These are phyloP conservation scores for Eupithecia pulchellata DNA, from an alignment of 2,888 invertebrate species.

Conservation along the genomic window DNA sequence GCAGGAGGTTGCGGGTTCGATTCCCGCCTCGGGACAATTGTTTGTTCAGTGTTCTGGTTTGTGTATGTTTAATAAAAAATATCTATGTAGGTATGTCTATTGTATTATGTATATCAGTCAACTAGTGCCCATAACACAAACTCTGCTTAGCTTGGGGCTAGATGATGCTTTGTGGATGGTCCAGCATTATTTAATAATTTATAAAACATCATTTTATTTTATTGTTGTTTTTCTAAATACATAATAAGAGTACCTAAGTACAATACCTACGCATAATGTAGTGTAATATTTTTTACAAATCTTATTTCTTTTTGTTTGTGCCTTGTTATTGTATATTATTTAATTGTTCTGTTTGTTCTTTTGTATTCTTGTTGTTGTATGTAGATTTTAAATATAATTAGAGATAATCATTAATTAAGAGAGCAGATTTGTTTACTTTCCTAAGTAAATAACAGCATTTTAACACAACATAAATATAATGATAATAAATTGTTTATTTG, in stretches of 20 bases:
- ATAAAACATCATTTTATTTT: background rate
- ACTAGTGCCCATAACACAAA: too few species aligned
- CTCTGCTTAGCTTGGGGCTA: too few species aligned
- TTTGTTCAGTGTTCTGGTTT: too few species aligned
- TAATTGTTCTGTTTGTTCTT: background rate
- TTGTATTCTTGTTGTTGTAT: background rate
- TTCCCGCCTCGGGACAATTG: too few species aligned
- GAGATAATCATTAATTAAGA: background rate
- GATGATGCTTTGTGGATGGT: too few species aligned
- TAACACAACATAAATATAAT: background rate
- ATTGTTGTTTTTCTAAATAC: background rate
- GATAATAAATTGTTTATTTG: background rate
- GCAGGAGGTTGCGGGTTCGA: too few species aligned
- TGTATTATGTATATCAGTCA: too few species aligned
- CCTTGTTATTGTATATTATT: background rate
- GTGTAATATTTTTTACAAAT: constrained; percentile 1
- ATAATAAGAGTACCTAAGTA: background rate
- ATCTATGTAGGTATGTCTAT: too few species aligned
- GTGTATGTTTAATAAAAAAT: too few species aligned
- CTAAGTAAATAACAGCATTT: background rate
- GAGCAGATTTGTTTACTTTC: background rate
- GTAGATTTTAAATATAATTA: background rate
- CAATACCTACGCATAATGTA: constrained; percentile 2
- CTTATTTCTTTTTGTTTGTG: constrained; percentile 6
- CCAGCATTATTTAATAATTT: too few species aligned